phyloP scores from a whole-genome alignment of 2,113 vertebrate species.

The Piprites chloris region DNA sequence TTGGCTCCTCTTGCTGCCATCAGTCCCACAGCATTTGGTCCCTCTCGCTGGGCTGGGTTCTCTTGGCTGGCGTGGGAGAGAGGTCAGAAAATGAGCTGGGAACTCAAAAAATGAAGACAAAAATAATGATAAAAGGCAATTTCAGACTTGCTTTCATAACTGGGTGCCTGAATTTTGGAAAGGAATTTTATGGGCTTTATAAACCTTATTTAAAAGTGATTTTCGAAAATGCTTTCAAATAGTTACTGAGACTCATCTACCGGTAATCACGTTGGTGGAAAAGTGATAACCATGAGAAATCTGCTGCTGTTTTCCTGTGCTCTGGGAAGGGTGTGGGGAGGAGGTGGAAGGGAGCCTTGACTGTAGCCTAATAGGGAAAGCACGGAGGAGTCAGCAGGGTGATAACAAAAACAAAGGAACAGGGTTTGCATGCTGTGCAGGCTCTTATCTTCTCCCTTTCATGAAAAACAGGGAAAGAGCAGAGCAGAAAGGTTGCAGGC shows the following conservation, averaged over 20 bases:
- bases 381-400: neutral
- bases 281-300: neutral
- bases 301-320: neutral
- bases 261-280: rapidly evolving
- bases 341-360: neutral
- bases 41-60: neutral
- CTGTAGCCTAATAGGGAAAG: neutral
- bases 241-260: neutral
- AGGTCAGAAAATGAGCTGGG: neutral
- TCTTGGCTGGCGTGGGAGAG: neutral
- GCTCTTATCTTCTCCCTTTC: neutral
- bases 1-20: neutral
- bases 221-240: neutral
- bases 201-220: neutral
- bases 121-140: neutral
- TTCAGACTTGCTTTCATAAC: neutral
- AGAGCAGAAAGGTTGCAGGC: neutral
- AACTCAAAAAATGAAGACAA: neutral
- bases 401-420: neutral
- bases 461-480: neutral
- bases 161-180: neutral
- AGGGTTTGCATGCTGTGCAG: neutral
- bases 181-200: neutral
- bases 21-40: rapidly evolving
- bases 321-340: neutral